Base-by-base conservation (phyloP, 2,797 vertebrate genomes). In the Spheniscus humboldti region DNA sequence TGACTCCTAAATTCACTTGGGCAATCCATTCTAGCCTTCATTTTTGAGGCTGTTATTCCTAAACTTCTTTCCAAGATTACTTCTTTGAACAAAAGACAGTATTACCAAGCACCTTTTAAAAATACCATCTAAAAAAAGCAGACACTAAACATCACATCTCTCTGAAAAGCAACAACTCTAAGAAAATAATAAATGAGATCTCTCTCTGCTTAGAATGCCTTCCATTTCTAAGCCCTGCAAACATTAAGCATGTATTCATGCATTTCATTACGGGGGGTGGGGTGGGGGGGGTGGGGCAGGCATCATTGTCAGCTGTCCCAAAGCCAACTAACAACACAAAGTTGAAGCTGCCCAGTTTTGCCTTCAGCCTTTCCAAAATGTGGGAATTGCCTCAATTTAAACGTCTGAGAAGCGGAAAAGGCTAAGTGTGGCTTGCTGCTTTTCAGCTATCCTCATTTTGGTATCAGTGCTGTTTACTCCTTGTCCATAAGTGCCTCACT, bases 401-500 rank as follows among this genome's bases (percentile, higher is more conserved):
- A 45, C 0, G 5, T n/a, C 66, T 35, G 24, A 56, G 74, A 92
- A 60, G n/a, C 55, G 92, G 73, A 66, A 77, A 75, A 86, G 27
- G n/a, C 43, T 19, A 60, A 74, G 52, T 7, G 18, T 37, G 66
- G 33, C 17, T 79, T 73, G 52, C 47, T 71, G 90, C 50, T 59
- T 88, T 90, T 53, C 53, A 82, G 55, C 56, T 68, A 71, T 18
- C 37, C 86, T 93, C 81, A 43, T 75, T 86, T 60, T 9, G 27
- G 16, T 96, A 96, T 94, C 91, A 90, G 79, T 10, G 35, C 59
- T 73, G 47, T 90, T 94, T 86, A 86, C 63, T 94, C 79, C 91
- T 95, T 72, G 57, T 78, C 73, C 13, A 0, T 79, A 96, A 96
- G 92, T 90, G 87, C 69, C 55, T 94, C 95, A 96, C 94, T 97